Conservation (phyloP, 2,113 vertebrate genomes). For the Saccopteryx leptura region DNA sequence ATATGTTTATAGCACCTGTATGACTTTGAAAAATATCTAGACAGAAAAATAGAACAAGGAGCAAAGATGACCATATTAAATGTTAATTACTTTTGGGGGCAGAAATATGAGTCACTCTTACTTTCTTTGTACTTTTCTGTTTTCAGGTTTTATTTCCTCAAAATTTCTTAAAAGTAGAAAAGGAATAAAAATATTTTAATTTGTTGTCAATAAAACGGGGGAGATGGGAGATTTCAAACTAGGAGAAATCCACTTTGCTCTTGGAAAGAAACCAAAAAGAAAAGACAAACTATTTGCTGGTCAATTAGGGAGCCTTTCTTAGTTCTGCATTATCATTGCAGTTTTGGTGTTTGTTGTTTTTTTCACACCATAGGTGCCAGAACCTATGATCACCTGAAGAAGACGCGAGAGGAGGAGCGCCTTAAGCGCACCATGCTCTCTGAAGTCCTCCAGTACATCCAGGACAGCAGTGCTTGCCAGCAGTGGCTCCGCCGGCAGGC, state of each 20-base stretch:
- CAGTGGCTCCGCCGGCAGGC: conserved; percentile 99
- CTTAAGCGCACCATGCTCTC: conserved; percentile 97
- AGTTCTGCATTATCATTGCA: background rate
- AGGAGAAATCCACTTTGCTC: background rate
- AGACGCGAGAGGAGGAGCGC: conserved; percentile 94
- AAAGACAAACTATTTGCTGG: background rate
- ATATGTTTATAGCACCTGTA: background rate
- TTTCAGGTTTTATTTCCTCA: background rate
- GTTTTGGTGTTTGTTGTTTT: background rate
- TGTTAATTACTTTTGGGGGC: background rate
- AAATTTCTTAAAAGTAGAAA: conserved; percentile 36
- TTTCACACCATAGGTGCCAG: conserved; percentile 91
- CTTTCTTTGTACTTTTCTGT: conserved; percentile 46
- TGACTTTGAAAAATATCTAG: conserved; percentile 3
- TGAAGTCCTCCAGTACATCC: conserved; percentile 98
- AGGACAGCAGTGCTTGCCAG: conserved; percentile 97
- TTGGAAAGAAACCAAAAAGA: conserved; percentile 57
- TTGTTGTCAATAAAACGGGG: background rate
- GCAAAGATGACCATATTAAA: background rate
- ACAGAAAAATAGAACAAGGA: conserved; percentile 1
- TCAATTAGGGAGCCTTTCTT: background rate
- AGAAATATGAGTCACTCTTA: conserved; percentile 23
- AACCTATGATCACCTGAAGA: conserved; percentile 95
- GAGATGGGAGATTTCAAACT: conserved; percentile 2
- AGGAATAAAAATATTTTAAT: conserved; percentile 53